A percentile compares a stretch with the other conserved stretches of the same genome.
Conservation (phyloP, 1,140 invertebrate genomes). For the Hydropsyche tenuis region DNA sequence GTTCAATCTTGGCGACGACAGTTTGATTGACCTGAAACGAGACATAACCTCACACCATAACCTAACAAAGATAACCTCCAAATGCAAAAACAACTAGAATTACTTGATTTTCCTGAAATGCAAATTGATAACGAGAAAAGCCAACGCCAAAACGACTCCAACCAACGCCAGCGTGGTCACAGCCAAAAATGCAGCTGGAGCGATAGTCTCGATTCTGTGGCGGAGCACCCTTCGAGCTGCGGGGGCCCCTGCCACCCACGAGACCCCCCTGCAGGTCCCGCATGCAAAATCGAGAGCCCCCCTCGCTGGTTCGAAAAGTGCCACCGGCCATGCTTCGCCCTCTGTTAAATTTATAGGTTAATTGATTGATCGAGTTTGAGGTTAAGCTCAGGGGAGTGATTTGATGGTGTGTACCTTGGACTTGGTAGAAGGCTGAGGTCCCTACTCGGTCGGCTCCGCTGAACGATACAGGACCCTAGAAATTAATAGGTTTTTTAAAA, state of each 20-base stretch:
- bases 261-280: conserved; percentile 69
- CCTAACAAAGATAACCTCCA: no score
- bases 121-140: conserved; percentile 85
- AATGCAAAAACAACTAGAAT: no score
- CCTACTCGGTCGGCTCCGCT: conserved; percentile 84
- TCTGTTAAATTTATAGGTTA: conserved; percentile 61
- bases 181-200: conserved; percentile 74
- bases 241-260: conserved; percentile 81
- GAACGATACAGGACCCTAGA: conserved; percentile 86
- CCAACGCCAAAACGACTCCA: conserved; percentile 78
- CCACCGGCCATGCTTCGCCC: conserved; percentile 71
- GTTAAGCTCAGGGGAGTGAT: no score
- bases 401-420: conserved; percentile 71
- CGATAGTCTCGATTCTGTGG: conserved; percentile 74
- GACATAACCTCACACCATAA: no score
- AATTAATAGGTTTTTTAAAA: conserved; percentile 39
- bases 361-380: background rate
- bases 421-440: conserved; percentile 83
- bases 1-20: conserved; percentile 95
- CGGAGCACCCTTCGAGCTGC: conserved; percentile 77
- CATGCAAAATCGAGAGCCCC: conserved; percentile 74
- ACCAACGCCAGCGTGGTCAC: conserved; percentile 73
- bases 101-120: conserved; percentile 87
- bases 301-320: conserved; percentile 75
- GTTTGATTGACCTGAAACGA: conserved; percentile 79